Conservation (phyloP, 2,113 vertebrate genomes). For the Dicentrarchus labrax region DNA sequence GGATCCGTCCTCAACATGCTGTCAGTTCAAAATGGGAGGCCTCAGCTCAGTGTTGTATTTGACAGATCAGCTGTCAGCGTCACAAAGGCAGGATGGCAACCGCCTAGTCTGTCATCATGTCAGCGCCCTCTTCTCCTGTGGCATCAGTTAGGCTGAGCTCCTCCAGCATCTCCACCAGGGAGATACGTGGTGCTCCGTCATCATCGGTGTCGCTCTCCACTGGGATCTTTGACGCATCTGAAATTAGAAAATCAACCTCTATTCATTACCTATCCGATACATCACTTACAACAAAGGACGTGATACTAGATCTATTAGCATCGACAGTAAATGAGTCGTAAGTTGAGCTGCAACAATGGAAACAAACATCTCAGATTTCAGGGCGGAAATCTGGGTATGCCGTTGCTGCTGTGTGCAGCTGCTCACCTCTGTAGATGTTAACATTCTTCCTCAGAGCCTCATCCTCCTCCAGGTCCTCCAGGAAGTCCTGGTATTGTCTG, state of each 20-base stretch:
- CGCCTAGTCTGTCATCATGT: conserved; percentile 89
- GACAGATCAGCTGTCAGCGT: conserved; percentile 9
- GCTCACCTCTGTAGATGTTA: conserved; percentile 95
- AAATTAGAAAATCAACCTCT: conserved; percentile 12
- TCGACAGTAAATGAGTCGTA: not conserved
- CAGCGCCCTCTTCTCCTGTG: conserved; percentile 92
- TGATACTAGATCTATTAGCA: not conserved
- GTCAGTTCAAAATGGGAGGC: not conserved
- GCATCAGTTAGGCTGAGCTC: conserved; percentile 93
- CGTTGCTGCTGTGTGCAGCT: not conserved
- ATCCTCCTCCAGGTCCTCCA: conserved; percentile 98
- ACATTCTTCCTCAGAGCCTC: conserved; percentile 95
- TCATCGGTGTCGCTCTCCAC: conserved; percentile 97
- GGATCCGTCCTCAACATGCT: conserved; percentile 2
- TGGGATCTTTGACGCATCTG: conserved; percentile 87
- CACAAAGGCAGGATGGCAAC: not conserved
- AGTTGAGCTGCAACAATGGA: conserved; percentile 12
- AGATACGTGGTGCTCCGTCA: conserved; percentile 92
- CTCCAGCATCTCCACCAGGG: conserved; percentile 95
- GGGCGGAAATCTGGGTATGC: not conserved
- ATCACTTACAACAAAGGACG: not conserved
- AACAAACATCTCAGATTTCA: not conserved
- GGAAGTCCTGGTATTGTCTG: conserved; percentile 98
- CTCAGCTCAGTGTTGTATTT: conserved; percentile 4
- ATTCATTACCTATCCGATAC: conserved; percentile 14